Base-by-base conservation (phyloP, 2,113 vertebrate species). In the Natator depressus region DNA sequence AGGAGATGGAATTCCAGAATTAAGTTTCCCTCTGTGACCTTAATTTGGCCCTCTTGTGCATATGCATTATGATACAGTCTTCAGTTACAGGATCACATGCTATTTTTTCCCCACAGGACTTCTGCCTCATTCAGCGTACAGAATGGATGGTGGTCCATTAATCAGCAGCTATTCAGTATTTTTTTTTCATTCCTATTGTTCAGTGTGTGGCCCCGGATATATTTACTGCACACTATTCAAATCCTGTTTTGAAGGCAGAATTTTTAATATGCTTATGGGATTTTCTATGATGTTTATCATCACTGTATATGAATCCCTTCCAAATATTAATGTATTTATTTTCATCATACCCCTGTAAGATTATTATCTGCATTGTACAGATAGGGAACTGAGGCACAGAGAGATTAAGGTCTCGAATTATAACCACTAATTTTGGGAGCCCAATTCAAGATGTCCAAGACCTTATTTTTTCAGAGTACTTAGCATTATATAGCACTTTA, bases 61-160 rank as follows among this genome's bases (percentile, higher is more conserved):
- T 65, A 20, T 20, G 2, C 25, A 51, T 5, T 4, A 1, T 19
- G 83, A 55, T 5, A 8, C 1, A 79, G 29, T 3, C 42, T 59
- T 93, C 57, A 91, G 83, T 89, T 65, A 57, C 29, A 38, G 47
- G 51, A 90, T 16, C 19, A 47, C 76, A 47, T 1, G 5, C 1
- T 46, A 8, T 2, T 50, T 49, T 79, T 81, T 65, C 50, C n/a
- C 50, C n/a, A n/a, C 17, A 84, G 14, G 49, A 84, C 50, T 47
- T n/a, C 31, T 54, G 1, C 8, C 31, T 89, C 31, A 17, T 5
- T 91, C 49, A 59, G 5, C 54, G 91, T 94, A 95, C 93, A 96
- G 96, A 92, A 96, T 97, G 96, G 95, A 96, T 95, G 92, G 84
- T 92, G 31, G 82, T 95, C 81, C 46, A 87, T 97, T 96, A 91